Base-by-base conservation (phyloP, 2,888 invertebrate genomes). In the Papilio demoleus region DNA sequence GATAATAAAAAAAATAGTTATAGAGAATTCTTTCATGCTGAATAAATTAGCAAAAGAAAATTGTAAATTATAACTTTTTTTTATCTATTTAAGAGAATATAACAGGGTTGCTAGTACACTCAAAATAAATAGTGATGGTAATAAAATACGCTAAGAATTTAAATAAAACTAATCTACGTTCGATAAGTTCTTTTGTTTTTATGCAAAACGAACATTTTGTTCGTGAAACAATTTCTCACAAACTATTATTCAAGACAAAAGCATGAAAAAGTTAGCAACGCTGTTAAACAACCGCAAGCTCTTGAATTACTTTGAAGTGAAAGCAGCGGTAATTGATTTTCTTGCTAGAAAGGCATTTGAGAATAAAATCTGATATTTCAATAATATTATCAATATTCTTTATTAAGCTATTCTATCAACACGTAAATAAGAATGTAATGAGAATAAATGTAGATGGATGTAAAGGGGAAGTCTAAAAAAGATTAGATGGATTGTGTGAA, bases 221-320 rank as follows among this genome's bases (percentile, higher is more conserved):
- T 56, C 31, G 53, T 17, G 17, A 56, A 27, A 56, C 12, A 31
- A 31, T 56, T 56, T 56, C 17, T 17, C 9, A n/a, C 17, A 17
- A 56, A 56, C 31, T 31, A 56, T 31, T 31, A 56, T 56, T 56
- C 9, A 56, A 56, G 31, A 56, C 31, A 31, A 56, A 56, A 56
- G 53, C 31, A 17, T 56, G 53, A 56, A 56, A 56, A 56, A 56
- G 53, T 56, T 56, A 56, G 53, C 53, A 31, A 56, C 53, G 27
- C 31, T n/a, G 53, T 17, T 56, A 56, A 56, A 31, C 31, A 56
- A 56, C 31, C 53, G 31, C 53, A 31, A 17, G 53, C 53, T n/a
- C 31, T 50, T 8, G 50, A 56, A n/a, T 56, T 31, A 31, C 53
- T 56, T 31, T 56, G 17, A 56, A 56, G 11, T 11, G 24, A 56